Evolutionary conservation across 2,113 vertebrate species (phyloP).

Genomic region (Podocnemis expansa): DNA sequence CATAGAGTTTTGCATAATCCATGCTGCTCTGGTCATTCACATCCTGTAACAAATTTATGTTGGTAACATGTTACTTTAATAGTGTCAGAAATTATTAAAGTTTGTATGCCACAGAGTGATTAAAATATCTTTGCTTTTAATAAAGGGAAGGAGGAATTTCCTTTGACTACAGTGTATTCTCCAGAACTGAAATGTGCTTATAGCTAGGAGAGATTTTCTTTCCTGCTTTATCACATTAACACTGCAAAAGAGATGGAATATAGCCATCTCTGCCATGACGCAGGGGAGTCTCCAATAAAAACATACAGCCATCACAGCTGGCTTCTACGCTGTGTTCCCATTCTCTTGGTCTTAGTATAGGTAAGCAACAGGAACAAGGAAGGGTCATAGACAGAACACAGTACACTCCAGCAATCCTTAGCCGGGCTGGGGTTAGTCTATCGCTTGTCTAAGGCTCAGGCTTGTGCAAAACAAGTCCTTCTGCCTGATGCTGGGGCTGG

Average conservation of each 20-base stretch:
- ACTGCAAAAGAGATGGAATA: not conserved
- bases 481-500: not conserved
- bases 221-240: not conserved
- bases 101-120: not conserved
- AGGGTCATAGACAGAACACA: not conserved
- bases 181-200: not conserved
- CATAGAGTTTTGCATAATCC: constrained; percentile 82
- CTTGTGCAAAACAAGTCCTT: not conserved
- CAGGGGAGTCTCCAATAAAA: not conserved
- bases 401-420: not conserved
- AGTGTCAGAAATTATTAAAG: not conserved
- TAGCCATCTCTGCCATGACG: not conserved
- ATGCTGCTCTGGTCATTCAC: constrained; percentile 84
- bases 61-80: constrained; percentile 26
- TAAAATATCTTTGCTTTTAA: not conserved
- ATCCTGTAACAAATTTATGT: constrained; percentile 74
- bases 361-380: not conserved
- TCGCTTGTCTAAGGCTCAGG: not conserved
- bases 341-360: not conserved
- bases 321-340: not conserved
- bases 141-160: not conserved
- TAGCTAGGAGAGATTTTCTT: not conserved
- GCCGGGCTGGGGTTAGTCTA: not conserved
- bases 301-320: not conserved
- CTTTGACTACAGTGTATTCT: not conserved